Base-by-base conservation (phyloP, 2,888 invertebrate species). In the Cybosia mesomella region DNA sequence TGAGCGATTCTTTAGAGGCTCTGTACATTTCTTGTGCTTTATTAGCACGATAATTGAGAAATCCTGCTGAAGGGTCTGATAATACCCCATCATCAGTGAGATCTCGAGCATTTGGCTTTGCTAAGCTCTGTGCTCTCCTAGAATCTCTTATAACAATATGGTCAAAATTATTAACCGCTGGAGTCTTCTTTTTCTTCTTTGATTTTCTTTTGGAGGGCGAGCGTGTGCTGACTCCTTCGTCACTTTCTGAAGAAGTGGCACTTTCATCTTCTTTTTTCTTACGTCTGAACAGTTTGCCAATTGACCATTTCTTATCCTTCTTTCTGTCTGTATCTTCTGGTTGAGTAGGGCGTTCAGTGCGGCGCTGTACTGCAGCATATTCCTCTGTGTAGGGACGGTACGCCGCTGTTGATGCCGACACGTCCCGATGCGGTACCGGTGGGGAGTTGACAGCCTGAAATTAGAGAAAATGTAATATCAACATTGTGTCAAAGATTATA, bases 221-320 rank as follows among this genome's bases (percentile, higher is more conserved):
- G 58, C 90, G 89, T 34, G 91, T 91, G 76, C 90, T 93, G 75
- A 91, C 90, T 57, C 92, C 93, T 80, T 92, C 95, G 39, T 93
- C 95, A 70, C 87, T 93, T 77, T 95, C 96, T 21, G 95, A 95
- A 66, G 96, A 96, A 67, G 95, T 94, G 15, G 94, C 96, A 60
- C 94, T 95, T 76, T 96, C 96, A 58, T 96, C 95, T 71, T 96
- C 96, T 76, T 96, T 96, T 89, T 97, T 97, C 90, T 97, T 97
- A 85, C 97, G 95, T 74, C 97, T 95, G 85, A 98, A 97, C 4
- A 98, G 95, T 81, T 97, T 97, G 10, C 98, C 97, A 58, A 98
- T 96, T 11, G 97, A 97, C 98, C 98, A 98, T 89, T 97, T 97
- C 80, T 96, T 97, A 81, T 96, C 96, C 83, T 95, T 96, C 75